Percentiles rank a stretch among this genome's conserved stretches.
Evolutionary conservation across 2,113 vertebrate genomes (phyloP).

Genomic region (Herpetotheres cachinnans): DNA sequence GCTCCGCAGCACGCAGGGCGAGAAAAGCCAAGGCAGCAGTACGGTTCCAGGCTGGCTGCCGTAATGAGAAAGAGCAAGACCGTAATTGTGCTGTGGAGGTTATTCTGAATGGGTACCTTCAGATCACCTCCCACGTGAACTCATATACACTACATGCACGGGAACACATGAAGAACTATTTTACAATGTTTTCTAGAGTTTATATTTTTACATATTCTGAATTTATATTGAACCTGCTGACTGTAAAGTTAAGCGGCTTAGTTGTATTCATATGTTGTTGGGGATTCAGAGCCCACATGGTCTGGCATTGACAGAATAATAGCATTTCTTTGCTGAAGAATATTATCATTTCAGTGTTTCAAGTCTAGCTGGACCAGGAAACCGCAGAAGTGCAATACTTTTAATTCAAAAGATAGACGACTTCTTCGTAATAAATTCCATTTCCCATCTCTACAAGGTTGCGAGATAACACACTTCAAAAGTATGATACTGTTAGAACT

Average conservation of each 20-base stretch:
- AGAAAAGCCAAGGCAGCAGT: neutral
- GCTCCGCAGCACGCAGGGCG: rapidly evolving
- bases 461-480: neutral
- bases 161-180: neutral
- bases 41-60: rapidly evolving
- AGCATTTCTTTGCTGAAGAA: neutral
- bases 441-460: neutral
- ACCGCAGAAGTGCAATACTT: neutral
- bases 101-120: neutral
- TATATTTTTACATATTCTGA: neutral
- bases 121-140: neutral
- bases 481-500: neutral
- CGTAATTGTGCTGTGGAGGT: neutral
- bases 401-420: neutral
- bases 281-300: neutral
- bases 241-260: neutral
- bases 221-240: neutral
- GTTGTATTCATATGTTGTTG: neutral
- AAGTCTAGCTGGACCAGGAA: neutral
- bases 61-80: neutral
- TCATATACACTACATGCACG: neutral
- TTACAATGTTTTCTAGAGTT: neutral
- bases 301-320: neutral
- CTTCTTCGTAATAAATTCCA: neutral
- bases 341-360: neutral